Conservation (phyloP, 2,797 vertebrate species). For the Sebastes cheni region DNA sequence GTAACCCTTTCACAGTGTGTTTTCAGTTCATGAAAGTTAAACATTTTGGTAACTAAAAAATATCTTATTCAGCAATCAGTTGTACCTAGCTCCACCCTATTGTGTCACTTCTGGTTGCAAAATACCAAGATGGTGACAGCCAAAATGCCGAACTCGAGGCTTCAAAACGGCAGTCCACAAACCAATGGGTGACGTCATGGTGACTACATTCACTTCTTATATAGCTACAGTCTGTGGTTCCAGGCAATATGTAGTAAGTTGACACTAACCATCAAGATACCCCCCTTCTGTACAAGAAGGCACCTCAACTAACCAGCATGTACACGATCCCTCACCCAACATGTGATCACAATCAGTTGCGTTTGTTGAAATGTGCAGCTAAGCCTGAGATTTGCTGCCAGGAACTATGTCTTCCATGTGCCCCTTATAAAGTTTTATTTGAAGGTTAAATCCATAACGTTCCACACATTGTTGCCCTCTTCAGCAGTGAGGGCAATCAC, state of each 20-base stretch:
- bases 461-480: neutral
- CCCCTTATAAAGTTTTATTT: slow-evolving; percentile 8
- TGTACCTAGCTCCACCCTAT: neutral
- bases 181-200: neutral
- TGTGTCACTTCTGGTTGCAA: too few species aligned
- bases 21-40: too few species aligned
- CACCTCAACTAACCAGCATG: neutral
- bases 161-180: too few species aligned
- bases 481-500: neutral
- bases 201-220: neutral
- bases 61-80: fast-evolving
- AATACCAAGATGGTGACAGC: fast-evolving
- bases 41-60: too few species aligned
- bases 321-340: neutral
- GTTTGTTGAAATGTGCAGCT: neutral
- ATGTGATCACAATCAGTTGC: neutral
- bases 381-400: neutral
- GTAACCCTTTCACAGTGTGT: too few species aligned
- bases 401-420: neutral
- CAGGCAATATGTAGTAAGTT: neutral
- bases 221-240: neutral
- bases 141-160: too few species aligned
- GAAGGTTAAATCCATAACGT: slow-evolving; percentile 18
- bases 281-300: neutral
- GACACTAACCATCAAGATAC: neutral